phyloP scores from a whole-genome alignment of 2,113 vertebrate genomes.

The Strix aluco region DNA sequence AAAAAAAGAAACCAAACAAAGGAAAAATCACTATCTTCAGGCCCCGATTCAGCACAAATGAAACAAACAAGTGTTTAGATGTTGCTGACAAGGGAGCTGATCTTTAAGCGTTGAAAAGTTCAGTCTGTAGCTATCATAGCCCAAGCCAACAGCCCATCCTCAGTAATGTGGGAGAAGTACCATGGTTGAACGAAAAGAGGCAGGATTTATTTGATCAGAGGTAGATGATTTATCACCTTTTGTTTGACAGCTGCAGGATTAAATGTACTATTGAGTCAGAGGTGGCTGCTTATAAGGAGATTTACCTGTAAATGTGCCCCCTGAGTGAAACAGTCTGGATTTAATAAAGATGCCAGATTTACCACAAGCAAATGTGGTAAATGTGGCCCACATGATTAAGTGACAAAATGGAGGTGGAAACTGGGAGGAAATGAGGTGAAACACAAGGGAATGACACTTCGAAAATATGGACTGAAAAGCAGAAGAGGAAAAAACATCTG shows the following conservation, averaged over 20 bases:
- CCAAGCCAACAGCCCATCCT: not conserved
- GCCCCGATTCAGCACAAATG: not conserved
- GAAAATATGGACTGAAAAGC: conserved; percentile 18
- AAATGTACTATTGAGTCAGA: conserved; percentile 7
- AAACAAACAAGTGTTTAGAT: not conserved
- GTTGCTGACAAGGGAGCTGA: not conserved
- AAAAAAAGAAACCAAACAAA: not conserved
- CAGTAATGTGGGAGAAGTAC: not conserved
- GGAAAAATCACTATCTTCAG: not conserved
- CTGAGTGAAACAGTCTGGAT: conserved; percentile 52
- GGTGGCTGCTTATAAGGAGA: conserved; percentile 34
- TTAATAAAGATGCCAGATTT: conserved; percentile 62
- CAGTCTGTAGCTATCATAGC: not conserved
- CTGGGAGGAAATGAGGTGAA: conserved; percentile 51
- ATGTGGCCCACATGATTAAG: conserved; percentile 9
- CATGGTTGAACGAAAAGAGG: not conserved
- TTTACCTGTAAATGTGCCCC: conserved; percentile 54
- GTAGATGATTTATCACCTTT: conserved; percentile 29
- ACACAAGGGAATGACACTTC: conserved; percentile 1
- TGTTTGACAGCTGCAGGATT: conserved; percentile 8
- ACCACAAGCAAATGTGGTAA: conserved; percentile 43
- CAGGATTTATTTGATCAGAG: not conserved
- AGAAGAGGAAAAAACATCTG: conserved; percentile 2
- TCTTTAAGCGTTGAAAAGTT: not conserved
- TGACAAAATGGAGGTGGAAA: conserved; percentile 59